Evolutionary conservation across 35 echinoderm and acorn worm species (phyloP), one percentile per base, ranked within the genome.

Genomic region (Patiria miniata): DNA sequence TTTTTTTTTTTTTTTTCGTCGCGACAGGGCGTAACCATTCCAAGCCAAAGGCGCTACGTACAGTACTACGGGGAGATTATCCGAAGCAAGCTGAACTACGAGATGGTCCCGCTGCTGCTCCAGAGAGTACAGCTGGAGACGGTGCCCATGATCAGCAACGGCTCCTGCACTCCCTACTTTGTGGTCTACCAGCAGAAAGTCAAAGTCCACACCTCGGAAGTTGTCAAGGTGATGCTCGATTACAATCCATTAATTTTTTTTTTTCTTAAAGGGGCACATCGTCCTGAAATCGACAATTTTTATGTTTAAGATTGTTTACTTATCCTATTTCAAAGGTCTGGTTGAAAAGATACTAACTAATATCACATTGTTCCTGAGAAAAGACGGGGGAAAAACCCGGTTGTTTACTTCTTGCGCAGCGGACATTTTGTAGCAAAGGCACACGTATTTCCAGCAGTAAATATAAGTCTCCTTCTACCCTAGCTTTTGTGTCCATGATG

Each of bases 11-110:
- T n/a, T n/a, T n/a, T n/a, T n/a, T n/a, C n/a, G n/a, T n/a, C n/a
- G n/a, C n/a, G 42, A 12, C 79, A 95, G 96, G 96, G 96, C 52
- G 96, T 99, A 15, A 99, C 96, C 36, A 99, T 99, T 82, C 96
- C 96, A 68, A 99, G 96, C 65, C 96, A 99, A 57, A 82, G 96
- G 57, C 83, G 96, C 77, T 99, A 99, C 85, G 96, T 99, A 79
- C 93, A 94, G 83, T 99, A 99, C 92, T 99, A 99, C 86, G 96
- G 93, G 8, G 92, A 94, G 36, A 77, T 94, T 39, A 73, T 94
- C 32, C 77, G 37, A 8, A 81, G 78, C 39, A 44, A 83, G 37
- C 26, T 93, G 51, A 78, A 82, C 21, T 99, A 99, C 59, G 86
- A 87, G 47, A 81, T 89, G 26, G 77, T 88, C 50, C 92, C 93